A percentile compares a stretch with the other conserved stretches of the same genome.
These are phyloP conservation scores for Oreohelix idahoensis DNA, from an alignment of 1,140 invertebrate genomes.

Conservation along the genomic window DNA sequence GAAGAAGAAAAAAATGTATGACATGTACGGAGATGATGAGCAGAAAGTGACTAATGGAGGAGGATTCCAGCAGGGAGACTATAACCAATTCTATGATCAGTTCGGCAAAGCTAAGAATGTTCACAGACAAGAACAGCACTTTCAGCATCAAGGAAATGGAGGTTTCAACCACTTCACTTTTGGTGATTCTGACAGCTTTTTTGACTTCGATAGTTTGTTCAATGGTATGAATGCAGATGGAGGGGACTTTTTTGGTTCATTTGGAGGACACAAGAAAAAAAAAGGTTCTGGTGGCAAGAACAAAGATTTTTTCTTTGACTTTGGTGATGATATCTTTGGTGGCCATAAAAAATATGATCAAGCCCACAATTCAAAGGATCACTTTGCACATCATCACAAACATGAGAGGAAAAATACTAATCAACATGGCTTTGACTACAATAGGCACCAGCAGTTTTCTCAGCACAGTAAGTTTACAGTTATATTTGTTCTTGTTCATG, in stretches of 20 bases:
- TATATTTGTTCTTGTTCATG: not conserved
- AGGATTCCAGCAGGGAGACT: constrained; percentile 61
- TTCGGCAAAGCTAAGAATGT: constrained; percentile 61
- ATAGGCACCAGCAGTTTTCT: not conserved
- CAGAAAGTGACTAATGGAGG: constrained; percentile 46
- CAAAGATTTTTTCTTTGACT: constrained; percentile 10
- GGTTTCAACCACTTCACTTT: constrained; percentile 48
- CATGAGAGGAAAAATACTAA: not conserved
- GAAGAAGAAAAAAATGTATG: constrained; percentile 92
- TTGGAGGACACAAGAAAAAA: constrained; percentile 34
- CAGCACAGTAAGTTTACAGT: not conserved
- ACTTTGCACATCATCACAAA: not conserved
- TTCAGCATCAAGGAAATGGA: not conserved
- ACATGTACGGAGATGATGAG: constrained; percentile 83
- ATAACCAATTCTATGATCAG: constrained; percentile 67
- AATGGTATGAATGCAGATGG: constrained; percentile 51
- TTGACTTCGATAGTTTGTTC: constrained; percentile 67
- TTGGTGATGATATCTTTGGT: constrained; percentile 39
- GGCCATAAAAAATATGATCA: not conserved
- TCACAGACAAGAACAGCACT: not conserved
- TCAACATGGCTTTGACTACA: not conserved
- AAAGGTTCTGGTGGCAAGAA: not conserved
- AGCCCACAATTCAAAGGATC: not conserved
- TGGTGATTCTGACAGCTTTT: constrained; percentile 53
- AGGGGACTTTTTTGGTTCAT: constrained; percentile 35